These are phyloP conservation scores for Escarpia spicata DNA, from an alignment of 2,888 invertebrate genomes.

Conservation along the genomic window DNA sequence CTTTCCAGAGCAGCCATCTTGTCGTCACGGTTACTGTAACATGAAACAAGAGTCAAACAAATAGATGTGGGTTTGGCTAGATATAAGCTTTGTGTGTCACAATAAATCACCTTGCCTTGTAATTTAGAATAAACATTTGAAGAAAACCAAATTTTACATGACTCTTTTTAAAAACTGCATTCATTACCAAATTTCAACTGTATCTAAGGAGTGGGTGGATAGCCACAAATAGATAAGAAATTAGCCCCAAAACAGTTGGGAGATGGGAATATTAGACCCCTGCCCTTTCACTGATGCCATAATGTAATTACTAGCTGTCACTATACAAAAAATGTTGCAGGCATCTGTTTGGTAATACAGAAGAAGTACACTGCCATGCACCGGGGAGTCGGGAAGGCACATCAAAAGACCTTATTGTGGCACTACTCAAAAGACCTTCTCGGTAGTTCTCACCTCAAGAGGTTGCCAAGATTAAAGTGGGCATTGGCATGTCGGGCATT, in stretches of 20 bases:
- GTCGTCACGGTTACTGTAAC: not conserved
- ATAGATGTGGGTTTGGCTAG: constrained; percentile 53
- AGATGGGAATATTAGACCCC: no score
- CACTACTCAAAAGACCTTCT: not conserved
- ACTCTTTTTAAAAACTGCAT: not conserved
- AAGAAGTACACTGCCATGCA: constrained; percentile 66
- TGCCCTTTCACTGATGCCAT: not conserved
- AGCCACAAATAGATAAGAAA: no score
- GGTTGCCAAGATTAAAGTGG: constrained; percentile 84
- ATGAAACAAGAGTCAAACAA: not conserved
- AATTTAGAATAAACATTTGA: not conserved
- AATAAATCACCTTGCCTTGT: not conserved
- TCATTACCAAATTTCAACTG: not conserved
- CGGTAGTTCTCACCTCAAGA: constrained; percentile 34
- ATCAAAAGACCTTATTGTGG: constrained; percentile 1
- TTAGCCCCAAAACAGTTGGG: no score
- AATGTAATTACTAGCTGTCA: not conserved
- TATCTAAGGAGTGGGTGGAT: not conserved
- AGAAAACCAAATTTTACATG: not conserved
- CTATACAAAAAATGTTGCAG: constrained; percentile 68
- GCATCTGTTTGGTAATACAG: constrained; percentile 74
- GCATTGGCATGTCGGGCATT: constrained; percentile 87
- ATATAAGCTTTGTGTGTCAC: no score
- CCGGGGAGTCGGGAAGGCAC: not conserved
- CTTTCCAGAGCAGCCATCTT: not conserved